These are phyloP conservation scores for Geotrypetes seraphini DNA, from an alignment of 2,797 vertebrate genomes.

Conservation along the genomic window DNA sequence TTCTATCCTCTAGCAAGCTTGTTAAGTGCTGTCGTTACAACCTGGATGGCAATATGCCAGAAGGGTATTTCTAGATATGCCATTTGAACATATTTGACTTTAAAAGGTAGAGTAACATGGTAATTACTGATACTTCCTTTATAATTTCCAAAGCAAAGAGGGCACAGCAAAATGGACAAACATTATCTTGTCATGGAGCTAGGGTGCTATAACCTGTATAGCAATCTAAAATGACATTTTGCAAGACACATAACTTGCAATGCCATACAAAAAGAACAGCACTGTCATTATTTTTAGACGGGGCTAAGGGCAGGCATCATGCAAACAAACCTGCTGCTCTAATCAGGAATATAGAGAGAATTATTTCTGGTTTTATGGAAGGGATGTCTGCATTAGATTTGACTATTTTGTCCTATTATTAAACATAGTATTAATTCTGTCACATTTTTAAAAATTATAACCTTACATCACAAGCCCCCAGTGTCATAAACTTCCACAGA, in stretches of 20 bases:
- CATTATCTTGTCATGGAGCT: conserved; percentile 11
- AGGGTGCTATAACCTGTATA: conserved; percentile 10
- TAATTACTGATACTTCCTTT: conserved; percentile 10
- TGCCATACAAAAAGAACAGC: no score
- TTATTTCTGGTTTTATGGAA: no score
- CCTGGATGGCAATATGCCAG: neutral
- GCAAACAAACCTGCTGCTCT: no score
- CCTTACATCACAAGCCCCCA: no score
- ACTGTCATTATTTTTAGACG: no score
- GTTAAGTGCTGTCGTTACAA: conserved; percentile 16
- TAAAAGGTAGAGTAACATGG: conserved; percentile 11
- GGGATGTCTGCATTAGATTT: no score
- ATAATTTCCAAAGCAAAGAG: conserved; percentile 17
- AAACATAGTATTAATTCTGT: no score
- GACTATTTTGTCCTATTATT: no score
- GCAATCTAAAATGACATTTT: conserved; percentile 8
- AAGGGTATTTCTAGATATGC: conserved; percentile 17
- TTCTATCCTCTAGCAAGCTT: conserved; percentile 8
- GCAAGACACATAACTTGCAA: conserved; percentile 3
- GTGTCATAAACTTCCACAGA: no score
- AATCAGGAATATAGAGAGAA: no score
- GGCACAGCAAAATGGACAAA: conserved; percentile 12
- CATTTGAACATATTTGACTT: conserved; percentile 1
- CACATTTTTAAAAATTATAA: no score
- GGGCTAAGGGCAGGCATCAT: no score